Evolutionary conservation across 2,113 vertebrate genomes (phyloP).

Genomic region (Hippocampus zosterae): DNA sequence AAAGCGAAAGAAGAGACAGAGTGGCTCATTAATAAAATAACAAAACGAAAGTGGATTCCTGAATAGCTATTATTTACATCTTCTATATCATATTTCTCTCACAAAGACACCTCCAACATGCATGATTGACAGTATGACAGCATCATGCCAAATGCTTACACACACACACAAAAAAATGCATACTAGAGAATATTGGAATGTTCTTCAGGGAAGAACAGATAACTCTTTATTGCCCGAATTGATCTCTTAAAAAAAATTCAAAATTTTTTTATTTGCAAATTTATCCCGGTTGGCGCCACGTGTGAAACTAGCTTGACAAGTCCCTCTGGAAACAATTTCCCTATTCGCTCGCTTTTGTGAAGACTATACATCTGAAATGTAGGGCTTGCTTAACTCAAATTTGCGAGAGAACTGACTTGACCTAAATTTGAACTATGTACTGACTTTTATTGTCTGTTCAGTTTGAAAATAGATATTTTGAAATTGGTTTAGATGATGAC

Average conservation of each 20-base stretch:
- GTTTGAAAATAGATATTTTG: too few species aligned
- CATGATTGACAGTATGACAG: conserved; percentile 15
- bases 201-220: neutral
- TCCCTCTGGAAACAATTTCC: too few species aligned
- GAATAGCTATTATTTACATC: conserved; percentile 15
- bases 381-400: too few species aligned
- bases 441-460: too few species aligned
- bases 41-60: conserved; percentile 7
- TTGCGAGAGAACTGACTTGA: too few species aligned
- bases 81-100: conserved; percentile 16
- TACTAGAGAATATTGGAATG: neutral
- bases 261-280: neutral
- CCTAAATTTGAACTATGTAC: too few species aligned
- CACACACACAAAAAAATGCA: conserved; percentile 3
- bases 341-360: too few species aligned
- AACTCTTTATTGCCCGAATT: neutral
- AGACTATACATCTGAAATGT: too few species aligned
- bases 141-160: conserved; percentile 26
- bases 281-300: too few species aligned
- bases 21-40: neutral
- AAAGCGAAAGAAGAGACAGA: neutral
- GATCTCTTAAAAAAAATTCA: neutral
- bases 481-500: too few species aligned
- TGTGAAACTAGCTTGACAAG: too few species aligned
- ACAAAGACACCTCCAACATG: neutral